Base-by-base conservation (phyloP, 2,888 invertebrate species). In the Erebia ligea region DNA sequence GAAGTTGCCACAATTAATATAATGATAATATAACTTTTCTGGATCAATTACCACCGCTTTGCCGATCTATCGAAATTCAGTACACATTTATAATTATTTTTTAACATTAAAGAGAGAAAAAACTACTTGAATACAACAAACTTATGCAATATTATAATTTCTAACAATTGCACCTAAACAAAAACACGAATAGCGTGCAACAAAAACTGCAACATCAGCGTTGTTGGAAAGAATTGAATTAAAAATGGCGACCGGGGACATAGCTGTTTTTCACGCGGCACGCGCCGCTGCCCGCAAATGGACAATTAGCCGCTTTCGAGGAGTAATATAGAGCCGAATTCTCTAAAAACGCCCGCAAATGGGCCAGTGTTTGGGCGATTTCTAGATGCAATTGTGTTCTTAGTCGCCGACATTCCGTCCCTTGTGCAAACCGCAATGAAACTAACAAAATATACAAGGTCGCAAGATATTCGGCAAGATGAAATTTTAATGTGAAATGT, bases 211-310 rank as follows among this genome's bases (percentile, higher is more conserved):
- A 76, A 71, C 72, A 65, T 68, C 72, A 73, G 73, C 74, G 75
- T 90, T 87, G 89, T 89, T 84, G 85, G 79, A 80, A 87, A 87
- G 88, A 91, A 91, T 90, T 91, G 90, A 91, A 90, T 91, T 91
- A 91, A 90, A 88, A 90, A 91, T 88, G 87, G 90, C 85, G 85
- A 83, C 84, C 13, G 17, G 80, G 83, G 77, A 75, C 80, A 81
- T 83, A 87, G 85, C 82, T 89, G 88, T 90, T 90, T 91, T 92
- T 89, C 85, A 84, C 84, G 81, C 82, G 76, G 82, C 82, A 84
- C 86, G 89, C 87, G 84, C 87, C 83, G 86, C 84, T 88, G 86
- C 85, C 87, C 89, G 83, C 89, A 90, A 92, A 91, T 91, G 89
- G 90, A 90, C 90, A 90, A 91, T 91, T 90, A 91, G 89, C 88